Evolutionary conservation across 2,113 vertebrate genomes (phyloP).

Genomic region (Bufo bufo): DNA sequence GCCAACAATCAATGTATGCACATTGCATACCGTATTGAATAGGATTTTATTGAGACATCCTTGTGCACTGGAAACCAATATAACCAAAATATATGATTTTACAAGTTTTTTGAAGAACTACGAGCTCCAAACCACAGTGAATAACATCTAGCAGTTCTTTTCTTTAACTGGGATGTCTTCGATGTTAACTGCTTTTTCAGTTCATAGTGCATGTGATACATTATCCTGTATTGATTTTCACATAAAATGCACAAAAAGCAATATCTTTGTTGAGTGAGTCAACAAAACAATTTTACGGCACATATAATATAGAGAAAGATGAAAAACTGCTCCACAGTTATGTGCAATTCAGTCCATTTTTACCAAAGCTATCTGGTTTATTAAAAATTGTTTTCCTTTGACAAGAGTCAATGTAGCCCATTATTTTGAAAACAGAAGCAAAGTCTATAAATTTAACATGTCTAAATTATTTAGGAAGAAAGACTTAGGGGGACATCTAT

Average conservation of each 20-base stretch:
- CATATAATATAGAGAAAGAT: background rate
- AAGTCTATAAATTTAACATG: background rate
- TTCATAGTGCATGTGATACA: slow-evolving; percentile 10
- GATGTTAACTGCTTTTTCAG: background rate
- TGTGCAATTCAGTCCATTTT: background rate
- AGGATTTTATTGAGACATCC: too few species aligned
- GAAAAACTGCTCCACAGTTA: background rate
- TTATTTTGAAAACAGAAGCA: background rate
- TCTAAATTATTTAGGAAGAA: too few species aligned
- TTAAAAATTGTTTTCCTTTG: background rate
- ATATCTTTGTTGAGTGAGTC: slow-evolving; percentile 5
- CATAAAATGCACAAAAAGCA: slow-evolving; percentile 48
- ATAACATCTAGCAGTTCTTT: background rate
- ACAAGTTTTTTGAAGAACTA: background rate
- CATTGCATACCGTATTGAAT: too few species aligned
- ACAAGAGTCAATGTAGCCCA: background rate
- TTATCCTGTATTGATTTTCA: slow-evolving; percentile 47
- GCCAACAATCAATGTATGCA: too few species aligned
- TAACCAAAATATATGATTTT: background rate
- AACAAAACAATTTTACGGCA: slow-evolving; percentile 22
- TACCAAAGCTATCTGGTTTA: background rate
- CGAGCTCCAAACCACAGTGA: background rate
- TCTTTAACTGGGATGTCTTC: slow-evolving; percentile 2
- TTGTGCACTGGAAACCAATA: background rate
- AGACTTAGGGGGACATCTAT: too few species aligned